Percentiles rank a stretch among this genome's conserved stretches.
Conservation (phyloP, 2,797 vertebrate genomes). For the Myotis findleyi region DNA sequence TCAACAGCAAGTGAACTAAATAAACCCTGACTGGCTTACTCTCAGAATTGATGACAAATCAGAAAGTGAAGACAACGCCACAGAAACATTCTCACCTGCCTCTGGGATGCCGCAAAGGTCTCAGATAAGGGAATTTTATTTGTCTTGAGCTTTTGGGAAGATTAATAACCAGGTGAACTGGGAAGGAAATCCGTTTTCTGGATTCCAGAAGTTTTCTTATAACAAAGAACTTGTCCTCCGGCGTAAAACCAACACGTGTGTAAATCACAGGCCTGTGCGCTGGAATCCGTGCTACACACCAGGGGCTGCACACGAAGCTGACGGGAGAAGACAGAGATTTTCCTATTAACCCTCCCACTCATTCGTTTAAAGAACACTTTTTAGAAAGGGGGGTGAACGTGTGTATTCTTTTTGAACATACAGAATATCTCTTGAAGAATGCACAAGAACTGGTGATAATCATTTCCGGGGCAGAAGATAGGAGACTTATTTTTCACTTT, state of each 20-base stretch:
- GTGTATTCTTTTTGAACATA: not conserved
- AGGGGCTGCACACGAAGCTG: not conserved
- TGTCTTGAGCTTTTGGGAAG: slow-evolving; percentile 69
- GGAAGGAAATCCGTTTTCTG: slow-evolving; percentile 58
- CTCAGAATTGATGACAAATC: slow-evolving; percentile 67
- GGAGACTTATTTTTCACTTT: slow-evolving; percentile 3
- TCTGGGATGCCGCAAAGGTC: slow-evolving; percentile 47
- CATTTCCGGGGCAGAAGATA: not conserved
- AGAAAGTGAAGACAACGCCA: slow-evolving; percentile 57
- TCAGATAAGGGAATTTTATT: slow-evolving; percentile 52
- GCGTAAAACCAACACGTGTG: not conserved
- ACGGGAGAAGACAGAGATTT: not conserved
- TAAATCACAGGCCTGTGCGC: slow-evolving; percentile 54
- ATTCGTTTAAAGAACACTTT: slow-evolving; percentile 21
- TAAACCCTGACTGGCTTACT: slow-evolving; percentile 55
- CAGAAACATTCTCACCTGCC: slow-evolving; percentile 37
- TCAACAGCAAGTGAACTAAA: slow-evolving; percentile 73
- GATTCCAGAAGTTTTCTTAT: slow-evolving; percentile 55
- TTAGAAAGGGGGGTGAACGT: not conserved
- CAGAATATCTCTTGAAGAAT: not conserved
- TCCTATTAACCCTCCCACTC: not conserved
- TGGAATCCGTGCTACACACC: not conserved
- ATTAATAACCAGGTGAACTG: slow-evolving; percentile 61
- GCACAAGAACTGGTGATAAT: not conserved
- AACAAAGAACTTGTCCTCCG: slow-evolving; percentile 23